Base-by-base conservation (phyloP, 1,140 invertebrate species). In the Pseudomyrmex dendroicus region DNA sequence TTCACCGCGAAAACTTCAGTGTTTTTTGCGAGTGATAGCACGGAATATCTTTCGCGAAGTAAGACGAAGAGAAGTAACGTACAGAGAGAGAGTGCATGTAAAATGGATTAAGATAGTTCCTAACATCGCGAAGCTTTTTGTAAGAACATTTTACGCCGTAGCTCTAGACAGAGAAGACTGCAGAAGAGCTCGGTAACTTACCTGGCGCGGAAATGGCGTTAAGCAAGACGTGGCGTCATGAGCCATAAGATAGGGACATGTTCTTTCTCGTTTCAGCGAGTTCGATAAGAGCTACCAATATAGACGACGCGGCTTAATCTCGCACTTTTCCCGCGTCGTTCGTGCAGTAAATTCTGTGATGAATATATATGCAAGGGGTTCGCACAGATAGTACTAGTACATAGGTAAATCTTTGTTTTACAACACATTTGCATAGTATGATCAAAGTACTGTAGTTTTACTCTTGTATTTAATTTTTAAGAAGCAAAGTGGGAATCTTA, bases 251-350 rank as follows among this genome's bases (percentile, higher is more conserved):
- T 61, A 64, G 44, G 44, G 54, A 59, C 76, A 48, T 78, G 17
- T 78, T 70, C 5, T 44, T 70, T 20, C 64, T 46, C 64, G 20
- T 78, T 80, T 57, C 54, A 80, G 20, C 66, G 20, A 59, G 20
- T 54, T 59, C 63, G 10, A 48, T 72, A 80, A 80, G 67, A 80
- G 64, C 52, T 80, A 67, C 72, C 76, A 56, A 80, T 80, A 72
- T 50, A 72, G 54, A 61, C 48, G 48, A 56, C 54, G 35, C 15
- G 50, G 17, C 20, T 35, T 50, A 44, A 80, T 59, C 57, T 72
- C 13, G 22, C 17, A 17, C 61, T 35, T 35, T 35, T 66, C 12
- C 25, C 63, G 66, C 54, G 35, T 25, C 12, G 13, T 70, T 70
- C 44, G 22, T 20, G 35, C 22, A 15, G 35, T 20, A 56, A 20